Evolutionary conservation across 1,140 invertebrate species (phyloP).

Genomic region (Heliothis subflexa): DNA sequence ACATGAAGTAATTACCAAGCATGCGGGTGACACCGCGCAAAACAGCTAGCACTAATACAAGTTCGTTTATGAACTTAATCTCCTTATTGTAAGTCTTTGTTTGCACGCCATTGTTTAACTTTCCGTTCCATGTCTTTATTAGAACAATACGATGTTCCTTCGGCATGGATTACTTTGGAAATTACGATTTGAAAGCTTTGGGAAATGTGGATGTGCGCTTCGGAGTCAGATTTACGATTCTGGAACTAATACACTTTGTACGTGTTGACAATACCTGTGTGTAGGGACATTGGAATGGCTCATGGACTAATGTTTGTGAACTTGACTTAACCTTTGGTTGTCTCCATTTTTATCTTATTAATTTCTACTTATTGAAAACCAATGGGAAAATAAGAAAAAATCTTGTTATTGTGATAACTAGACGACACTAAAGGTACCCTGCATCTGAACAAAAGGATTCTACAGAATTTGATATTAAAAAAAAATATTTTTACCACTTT

Average conservation of each 20-base stretch:
- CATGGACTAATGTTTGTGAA: no score
- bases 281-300: no score
- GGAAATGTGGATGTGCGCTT: neutral
- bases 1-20: no score
- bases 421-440: no score
- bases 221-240: neutral
- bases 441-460: no score
- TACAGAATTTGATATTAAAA: no score
- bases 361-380: no score
- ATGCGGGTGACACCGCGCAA: neutral
- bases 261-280: neutral
- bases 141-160: slow-evolving; percentile 31
- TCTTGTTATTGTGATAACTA: no score
- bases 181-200: slow-evolving; percentile 24
- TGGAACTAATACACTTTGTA: neutral
- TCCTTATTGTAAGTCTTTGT: slow-evolving; percentile 36
- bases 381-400: no score
- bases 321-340: no score
- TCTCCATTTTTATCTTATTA: no score
- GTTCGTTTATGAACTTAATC: slow-evolving; percentile 39
- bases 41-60: slow-evolving; percentile 18
- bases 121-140: slow-evolving; percentile 33
- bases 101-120: slow-evolving; percentile 40
- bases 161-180: slow-evolving; percentile 36
- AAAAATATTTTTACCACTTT: neutral